Evolutionary conservation across 1,140 invertebrate genomes (phyloP).

Genomic region (Pseudobourletiella spinata): DNA sequence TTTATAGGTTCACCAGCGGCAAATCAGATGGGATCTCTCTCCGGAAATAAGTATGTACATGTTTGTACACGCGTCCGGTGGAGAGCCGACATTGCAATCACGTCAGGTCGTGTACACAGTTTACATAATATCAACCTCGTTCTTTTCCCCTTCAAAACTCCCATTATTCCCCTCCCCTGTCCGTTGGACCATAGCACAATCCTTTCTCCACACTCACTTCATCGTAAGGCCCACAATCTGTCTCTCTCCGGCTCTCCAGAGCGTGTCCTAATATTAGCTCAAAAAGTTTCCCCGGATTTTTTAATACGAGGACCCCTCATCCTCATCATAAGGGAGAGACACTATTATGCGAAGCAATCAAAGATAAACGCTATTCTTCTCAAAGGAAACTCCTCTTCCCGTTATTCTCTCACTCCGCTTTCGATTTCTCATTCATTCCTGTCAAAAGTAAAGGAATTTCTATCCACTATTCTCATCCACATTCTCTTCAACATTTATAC

Average conservation of each 20-base stretch:
- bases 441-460: not conserved
- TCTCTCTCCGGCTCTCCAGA: not conserved
- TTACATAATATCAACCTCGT: no score
- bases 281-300: no score
- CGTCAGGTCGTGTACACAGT: no score
- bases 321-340: constrained; percentile 1
- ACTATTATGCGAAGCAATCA: not conserved
- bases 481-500: not conserved
- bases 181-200: no score
- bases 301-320: not conserved
- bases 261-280: no score
- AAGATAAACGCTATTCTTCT: no score
- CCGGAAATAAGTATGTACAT: no score
- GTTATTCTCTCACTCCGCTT: not conserved
- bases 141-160: no score
- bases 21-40: no score
- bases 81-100: no score
- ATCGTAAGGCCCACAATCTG: not conserved
- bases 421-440: not conserved
- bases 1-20: no score
- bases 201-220: not conserved
- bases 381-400: not conserved
- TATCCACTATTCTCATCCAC: not conserved
- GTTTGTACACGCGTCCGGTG: no score
- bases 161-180: not conserved